These are phyloP conservation scores for Drosophila yakuba DNA, from an alignment of 1,140 invertebrate species.

Conservation along the genomic window DNA sequence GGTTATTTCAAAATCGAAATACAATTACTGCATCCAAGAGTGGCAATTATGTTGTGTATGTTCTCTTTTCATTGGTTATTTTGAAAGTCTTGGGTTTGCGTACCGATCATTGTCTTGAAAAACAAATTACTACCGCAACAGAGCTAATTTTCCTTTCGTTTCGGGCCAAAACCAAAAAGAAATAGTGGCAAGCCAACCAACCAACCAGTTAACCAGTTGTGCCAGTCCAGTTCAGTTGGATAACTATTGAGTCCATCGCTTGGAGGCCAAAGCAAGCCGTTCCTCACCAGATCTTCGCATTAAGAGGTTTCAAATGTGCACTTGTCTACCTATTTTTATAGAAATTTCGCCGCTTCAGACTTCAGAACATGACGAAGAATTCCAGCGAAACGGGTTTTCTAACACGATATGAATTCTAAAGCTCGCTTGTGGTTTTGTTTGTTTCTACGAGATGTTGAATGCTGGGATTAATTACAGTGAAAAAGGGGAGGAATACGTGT, in stretches of 20 bases:
- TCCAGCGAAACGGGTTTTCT: conserved; percentile 1
- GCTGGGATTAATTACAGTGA: conserved; percentile 17
- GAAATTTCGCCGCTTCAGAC: conserved; percentile 5
- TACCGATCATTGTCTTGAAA: conserved; percentile 5
- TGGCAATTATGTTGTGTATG: conserved; percentile 21
- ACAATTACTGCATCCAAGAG: conserved; percentile 11
- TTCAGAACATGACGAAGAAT: background rate
- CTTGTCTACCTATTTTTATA: conserved; percentile 4
- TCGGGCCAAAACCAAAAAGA: conserved; percentile 8
- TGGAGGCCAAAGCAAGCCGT: conserved; percentile 22
- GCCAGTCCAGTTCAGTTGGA: conserved; percentile 27
- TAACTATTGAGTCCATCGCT: conserved; percentile 12
- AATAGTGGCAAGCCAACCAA: conserved; percentile 18
- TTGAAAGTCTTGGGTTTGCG: conserved; percentile 24
- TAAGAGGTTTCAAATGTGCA: conserved; percentile 15
- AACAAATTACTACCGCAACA: background rate
- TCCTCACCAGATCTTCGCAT: conserved; percentile 14
- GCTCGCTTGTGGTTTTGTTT: conserved; percentile 7
- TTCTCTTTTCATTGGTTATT: conserved; percentile 29
- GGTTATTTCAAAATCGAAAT: conserved; percentile 16
- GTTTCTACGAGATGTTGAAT: background rate
- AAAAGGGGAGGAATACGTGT: conserved; percentile 21
- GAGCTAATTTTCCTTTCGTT: conserved; percentile 28
- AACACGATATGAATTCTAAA: conserved; percentile 3
- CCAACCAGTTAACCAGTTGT: conserved; percentile 36